A percentile compares a stretch with the other conserved stretches of the same genome.
Evolutionary conservation across 2,113 vertebrate species (phyloP).

Genomic region (Macquaria ambigua): DNA sequence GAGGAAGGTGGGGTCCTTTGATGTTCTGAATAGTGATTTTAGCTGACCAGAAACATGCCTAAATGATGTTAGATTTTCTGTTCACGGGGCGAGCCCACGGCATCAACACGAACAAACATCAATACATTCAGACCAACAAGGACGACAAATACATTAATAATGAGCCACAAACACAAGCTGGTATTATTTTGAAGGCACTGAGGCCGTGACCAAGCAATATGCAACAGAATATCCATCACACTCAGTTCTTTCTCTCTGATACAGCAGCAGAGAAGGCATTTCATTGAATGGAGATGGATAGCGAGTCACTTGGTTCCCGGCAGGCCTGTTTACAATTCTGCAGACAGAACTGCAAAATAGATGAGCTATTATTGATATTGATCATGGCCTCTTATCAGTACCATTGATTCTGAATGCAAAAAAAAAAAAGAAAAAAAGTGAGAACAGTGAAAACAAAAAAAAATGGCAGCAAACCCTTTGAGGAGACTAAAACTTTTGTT

Average conservation of each 20-base stretch:
- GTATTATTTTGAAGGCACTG: conserved; percentile 52
- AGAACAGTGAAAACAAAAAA: conserved; percentile 54
- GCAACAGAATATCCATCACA: conserved; percentile 61
- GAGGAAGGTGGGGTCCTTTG: conserved; percentile 56
- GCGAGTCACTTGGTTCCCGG: conserved; percentile 59
- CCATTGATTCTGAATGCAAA: conserved; percentile 58
- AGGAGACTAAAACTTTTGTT: conserved; percentile 56
- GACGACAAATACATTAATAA: conserved; percentile 47
- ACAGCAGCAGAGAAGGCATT: conserved; percentile 45
- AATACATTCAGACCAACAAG: conserved; percentile 45
- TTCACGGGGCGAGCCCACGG: conserved; percentile 16
- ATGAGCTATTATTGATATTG: conserved; percentile 77
- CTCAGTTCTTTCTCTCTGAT: conserved; percentile 50
- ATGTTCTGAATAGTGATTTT: conserved; percentile 60
- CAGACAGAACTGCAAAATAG: conserved; percentile 58
- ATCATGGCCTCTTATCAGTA: conserved; percentile 69
- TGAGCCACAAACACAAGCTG: conserved; percentile 53
- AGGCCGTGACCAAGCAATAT: conserved; percentile 64
- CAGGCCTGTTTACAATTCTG: conserved; percentile 67
- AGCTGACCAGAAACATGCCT: conserved; percentile 65
- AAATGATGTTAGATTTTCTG: conserved; percentile 30
- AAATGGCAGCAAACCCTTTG: conserved; percentile 59
- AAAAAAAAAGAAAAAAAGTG: conserved; percentile 20
- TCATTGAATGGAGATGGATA: conserved; percentile 67
- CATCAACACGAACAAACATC: conserved; percentile 54